Evolutionary conservation across 2,888 invertebrate genomes (phyloP).

Genomic region (Agrochola circellaris): DNA sequence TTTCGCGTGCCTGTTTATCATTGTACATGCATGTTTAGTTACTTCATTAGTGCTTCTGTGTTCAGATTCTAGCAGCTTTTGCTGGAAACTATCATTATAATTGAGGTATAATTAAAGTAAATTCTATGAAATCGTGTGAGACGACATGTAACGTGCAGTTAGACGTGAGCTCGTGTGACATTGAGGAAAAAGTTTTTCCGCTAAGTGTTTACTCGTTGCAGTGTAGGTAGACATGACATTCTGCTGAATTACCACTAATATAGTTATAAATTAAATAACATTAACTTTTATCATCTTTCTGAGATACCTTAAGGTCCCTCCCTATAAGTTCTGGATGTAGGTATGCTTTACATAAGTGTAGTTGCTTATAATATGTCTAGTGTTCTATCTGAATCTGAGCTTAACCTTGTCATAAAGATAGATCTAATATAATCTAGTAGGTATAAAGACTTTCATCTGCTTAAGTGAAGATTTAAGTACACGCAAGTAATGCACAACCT

Average conservation of each 20-base stretch:
- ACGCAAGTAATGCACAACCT: neutral
- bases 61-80: constrained; percentile 20
- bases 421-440: too few species aligned
- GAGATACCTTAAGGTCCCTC: neutral
- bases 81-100: constrained; percentile 6
- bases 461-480: neutral
- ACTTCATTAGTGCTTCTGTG: constrained; percentile 33
- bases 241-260: constrained; percentile 8
- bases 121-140: constrained; percentile 28
- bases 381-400: neutral
- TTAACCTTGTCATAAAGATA: neutral
- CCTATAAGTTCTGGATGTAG: neutral
- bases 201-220: constrained; percentile 26
- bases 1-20: constrained; percentile 10
- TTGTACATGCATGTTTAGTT: constrained; percentile 22
- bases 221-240: constrained; percentile 21
- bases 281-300: constrained; percentile 7
- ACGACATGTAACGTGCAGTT: constrained; percentile 14
- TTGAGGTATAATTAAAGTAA: constrained; percentile 7
- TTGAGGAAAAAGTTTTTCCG: constrained; percentile 57
- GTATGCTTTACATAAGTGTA: neutral
- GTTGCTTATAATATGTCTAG: too few species aligned
- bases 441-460: neutral
- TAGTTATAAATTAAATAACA: neutral
- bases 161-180: constrained; percentile 4